Evolutionary conservation across 1,140 invertebrate species (phyloP).

Genomic region (Hylaeus volcanicus): DNA sequence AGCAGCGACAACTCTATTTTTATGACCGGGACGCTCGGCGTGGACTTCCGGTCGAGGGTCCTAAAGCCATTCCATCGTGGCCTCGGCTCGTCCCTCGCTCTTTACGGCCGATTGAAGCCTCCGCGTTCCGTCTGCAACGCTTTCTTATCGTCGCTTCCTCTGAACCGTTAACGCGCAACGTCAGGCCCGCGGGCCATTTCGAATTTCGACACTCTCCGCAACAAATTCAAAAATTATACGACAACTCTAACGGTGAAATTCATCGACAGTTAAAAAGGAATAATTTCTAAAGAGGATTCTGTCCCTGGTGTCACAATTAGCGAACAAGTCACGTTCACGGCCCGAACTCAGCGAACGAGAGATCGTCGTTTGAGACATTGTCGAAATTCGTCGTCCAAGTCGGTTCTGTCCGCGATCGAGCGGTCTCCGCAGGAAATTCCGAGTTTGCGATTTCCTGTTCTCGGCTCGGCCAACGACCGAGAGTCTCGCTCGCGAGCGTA

Average conservation of each 20-base stretch:
- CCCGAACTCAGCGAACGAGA: too few species aligned
- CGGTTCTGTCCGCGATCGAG: background rate
- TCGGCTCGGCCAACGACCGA: background rate
- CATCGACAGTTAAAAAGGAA: too few species aligned
- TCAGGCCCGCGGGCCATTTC: too few species aligned
- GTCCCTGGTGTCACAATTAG: too few species aligned
- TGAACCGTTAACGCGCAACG: conserved; percentile 3
- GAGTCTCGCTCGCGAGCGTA: background rate
- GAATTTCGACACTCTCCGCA: too few species aligned
- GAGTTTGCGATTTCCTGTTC: conserved; percentile 22
- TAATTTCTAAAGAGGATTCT: too few species aligned
- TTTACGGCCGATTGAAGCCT: conserved; percentile 35
- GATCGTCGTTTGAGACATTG: background rate
- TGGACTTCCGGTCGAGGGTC: conserved; percentile 62
- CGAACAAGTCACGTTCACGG: too few species aligned
- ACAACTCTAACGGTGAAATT: too few species aligned
- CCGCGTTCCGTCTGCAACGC: conserved; percentile 1
- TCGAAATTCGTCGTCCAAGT: conserved; percentile 1
- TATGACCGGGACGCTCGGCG: conserved; percentile 51
- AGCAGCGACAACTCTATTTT: conserved; percentile 68
- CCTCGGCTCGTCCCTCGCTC: conserved; percentile 21
- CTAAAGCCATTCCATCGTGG: conserved; percentile 58
- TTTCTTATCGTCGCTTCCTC: conserved; percentile 20
- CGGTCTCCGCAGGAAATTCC: background rate
- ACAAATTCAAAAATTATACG: too few species aligned